A percentile compares a stretch with the other conserved stretches of the same genome.
Conservation (phyloP, 2,888 invertebrate species). For the Ceratothoa steindachneri region DNA sequence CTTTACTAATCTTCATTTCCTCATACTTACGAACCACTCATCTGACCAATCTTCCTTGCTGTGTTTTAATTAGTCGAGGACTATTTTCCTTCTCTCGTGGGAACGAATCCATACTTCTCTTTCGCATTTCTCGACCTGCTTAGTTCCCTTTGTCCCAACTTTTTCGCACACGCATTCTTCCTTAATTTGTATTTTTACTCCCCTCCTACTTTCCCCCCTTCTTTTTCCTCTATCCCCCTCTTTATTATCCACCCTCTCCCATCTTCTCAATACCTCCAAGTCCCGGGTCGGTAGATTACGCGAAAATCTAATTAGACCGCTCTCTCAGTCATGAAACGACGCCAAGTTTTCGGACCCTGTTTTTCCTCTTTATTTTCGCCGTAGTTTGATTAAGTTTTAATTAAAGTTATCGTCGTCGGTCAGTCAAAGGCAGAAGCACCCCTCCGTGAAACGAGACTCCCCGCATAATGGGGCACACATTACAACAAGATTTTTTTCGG, state of each 20-base stretch:
- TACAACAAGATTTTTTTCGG: constrained; percentile 24
- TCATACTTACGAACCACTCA: too few relatives aligned
- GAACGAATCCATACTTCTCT: too few relatives aligned
- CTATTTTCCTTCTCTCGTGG: too few relatives aligned
- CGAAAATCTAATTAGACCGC: constrained; percentile 44
- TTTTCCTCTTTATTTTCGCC: constrained; percentile 47
- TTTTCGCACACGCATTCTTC: too few relatives aligned
- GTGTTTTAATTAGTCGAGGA: too few relatives aligned
- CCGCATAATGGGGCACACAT: constrained; percentile 44
- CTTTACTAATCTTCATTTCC: too few relatives aligned
- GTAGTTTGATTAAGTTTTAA: constrained; percentile 48
- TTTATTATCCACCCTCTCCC: not conserved
- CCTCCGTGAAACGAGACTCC: constrained; percentile 38
- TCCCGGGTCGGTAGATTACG: constrained; percentile 43
- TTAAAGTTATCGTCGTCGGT: constrained; percentile 48
- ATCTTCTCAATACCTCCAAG: constrained; percentile 28
- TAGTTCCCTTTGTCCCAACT: too few relatives aligned
- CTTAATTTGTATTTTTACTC: too few relatives aligned
- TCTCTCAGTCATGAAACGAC: constrained; percentile 46
- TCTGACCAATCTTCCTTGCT: too few relatives aligned
- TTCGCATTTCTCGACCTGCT: too few relatives aligned
- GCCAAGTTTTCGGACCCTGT: constrained; percentile 41
- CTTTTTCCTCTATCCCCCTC: not conserved
- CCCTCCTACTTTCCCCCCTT: not conserved
- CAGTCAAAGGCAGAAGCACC: constrained; percentile 46